phyloP scores from a whole-genome alignment of 1,140 invertebrate species.

The Cydia fagiglandana region DNA sequence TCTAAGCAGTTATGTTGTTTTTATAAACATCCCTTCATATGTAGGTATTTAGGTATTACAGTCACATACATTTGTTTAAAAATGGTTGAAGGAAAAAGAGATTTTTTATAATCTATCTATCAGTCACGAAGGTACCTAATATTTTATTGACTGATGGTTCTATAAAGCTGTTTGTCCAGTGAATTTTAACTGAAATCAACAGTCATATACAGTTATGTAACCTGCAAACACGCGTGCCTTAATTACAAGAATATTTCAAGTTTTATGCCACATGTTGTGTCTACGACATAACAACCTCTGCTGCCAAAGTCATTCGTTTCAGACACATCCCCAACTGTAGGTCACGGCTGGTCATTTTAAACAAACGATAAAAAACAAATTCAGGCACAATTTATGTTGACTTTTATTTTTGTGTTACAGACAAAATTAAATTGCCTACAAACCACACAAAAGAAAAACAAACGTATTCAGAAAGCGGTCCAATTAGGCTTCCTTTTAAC shows the following conservation, averaged over 20 bases:
- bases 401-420: neutral
- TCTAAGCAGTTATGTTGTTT: too few species aligned
- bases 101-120: too few species aligned
- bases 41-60: too few species aligned
- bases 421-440: neutral
- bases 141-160: too few species aligned
- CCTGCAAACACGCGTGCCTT: neutral
- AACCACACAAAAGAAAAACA: neutral
- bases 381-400: neutral
- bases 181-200: too few species aligned
- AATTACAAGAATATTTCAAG: neutral
- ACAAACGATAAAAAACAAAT: neutral
- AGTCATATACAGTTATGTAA: neutral
- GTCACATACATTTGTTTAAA: too few species aligned
- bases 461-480: neutral
- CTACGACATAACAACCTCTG: neutral
- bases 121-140: too few species aligned
- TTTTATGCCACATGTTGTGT: neutral
- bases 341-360: neutral
- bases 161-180: too few species aligned
- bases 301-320: neutral
- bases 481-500: conserved; percentile 24
- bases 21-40: too few species aligned
- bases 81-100: too few species aligned
- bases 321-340: neutral